These are phyloP conservation scores for Paracyclopina nana DNA, from an alignment of 1,140 invertebrate species.

Conservation along the genomic window DNA sequence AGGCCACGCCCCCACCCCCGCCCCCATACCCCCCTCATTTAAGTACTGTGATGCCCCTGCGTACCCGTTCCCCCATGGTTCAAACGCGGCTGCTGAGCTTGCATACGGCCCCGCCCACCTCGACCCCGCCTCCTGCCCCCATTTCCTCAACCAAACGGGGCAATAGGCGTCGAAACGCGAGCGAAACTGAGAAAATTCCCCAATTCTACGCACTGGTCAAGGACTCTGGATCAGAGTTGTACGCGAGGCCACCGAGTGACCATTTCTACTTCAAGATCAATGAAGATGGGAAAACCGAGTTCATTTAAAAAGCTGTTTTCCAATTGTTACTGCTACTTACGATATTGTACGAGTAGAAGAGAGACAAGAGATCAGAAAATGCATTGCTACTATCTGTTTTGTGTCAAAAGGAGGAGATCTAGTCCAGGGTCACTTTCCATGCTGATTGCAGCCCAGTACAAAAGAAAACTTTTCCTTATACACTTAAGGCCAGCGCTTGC, in stretches of 20 bases:
- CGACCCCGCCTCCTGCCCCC: not conserved
- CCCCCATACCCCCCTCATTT: too few relatives aligned
- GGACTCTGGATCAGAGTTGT: not conserved
- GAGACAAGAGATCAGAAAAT: too few relatives aligned
- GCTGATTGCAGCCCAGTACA: too few relatives aligned
- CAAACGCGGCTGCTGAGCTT: not conserved
- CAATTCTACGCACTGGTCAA: constrained; percentile 20
- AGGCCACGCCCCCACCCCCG: too few relatives aligned
- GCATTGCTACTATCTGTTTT: too few relatives aligned
- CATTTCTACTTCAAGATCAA: constrained; percentile 14
- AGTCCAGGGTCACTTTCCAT: too few relatives aligned
- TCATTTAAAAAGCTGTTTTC: not conserved
- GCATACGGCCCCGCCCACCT: not conserved
- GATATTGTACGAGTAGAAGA: too few relatives aligned
- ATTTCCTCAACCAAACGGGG: not conserved
- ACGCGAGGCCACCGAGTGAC: constrained; percentile 4
- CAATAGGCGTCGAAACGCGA: not conserved
- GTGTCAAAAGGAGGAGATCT: too few relatives aligned
- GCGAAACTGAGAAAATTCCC: constrained; percentile 3
- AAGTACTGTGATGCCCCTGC: not conserved
- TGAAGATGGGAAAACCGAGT: constrained; percentile 11
- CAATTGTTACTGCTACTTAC: too few relatives aligned
- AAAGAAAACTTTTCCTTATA: too few relatives aligned
- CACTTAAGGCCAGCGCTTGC: too few relatives aligned
- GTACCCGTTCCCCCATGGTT: not conserved